Percentiles rank a stretch among this genome's conserved stretches.
Conservation (phyloP, 2,888 invertebrate species). For the Megaustenia siamemsis region DNA sequence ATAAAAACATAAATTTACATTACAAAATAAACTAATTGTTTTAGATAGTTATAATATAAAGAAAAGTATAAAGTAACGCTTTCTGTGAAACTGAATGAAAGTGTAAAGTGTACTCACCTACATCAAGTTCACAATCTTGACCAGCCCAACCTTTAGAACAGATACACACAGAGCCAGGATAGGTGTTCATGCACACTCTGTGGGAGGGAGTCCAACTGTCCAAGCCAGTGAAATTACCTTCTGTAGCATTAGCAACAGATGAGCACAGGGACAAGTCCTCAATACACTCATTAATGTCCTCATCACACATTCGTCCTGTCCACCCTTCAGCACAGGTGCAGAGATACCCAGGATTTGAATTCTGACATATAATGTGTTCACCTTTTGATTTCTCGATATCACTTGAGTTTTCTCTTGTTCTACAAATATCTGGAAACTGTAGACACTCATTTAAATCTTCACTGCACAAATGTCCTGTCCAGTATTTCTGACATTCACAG, state of each 20-base stretch:
- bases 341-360: constrained; percentile 15
- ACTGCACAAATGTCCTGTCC: constrained; percentile 53
- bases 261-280: neutral
- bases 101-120: neutral
- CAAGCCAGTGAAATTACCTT: neutral
- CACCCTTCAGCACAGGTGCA: constrained; percentile 9
- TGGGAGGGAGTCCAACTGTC: neutral
- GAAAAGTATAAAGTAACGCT: no score
- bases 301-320: constrained; percentile 5
- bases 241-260: no score
- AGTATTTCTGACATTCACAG: constrained; percentile 54
- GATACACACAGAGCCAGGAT: neutral
- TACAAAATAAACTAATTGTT: no score
- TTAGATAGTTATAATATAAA: no score
- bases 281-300: constrained; percentile 14
- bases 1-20: no score
- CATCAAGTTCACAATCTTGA: neutral
- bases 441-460: constrained; percentile 53
- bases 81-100: no score
- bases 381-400: neutral
- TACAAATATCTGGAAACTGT: constrained; percentile 7
- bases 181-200: neutral
- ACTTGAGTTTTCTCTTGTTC: neutral
- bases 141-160: constrained; percentile 1
- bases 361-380: neutral